Base-by-base conservation (phyloP, 2,113 vertebrate species). In the Entosphenus tridentatus region DNA sequence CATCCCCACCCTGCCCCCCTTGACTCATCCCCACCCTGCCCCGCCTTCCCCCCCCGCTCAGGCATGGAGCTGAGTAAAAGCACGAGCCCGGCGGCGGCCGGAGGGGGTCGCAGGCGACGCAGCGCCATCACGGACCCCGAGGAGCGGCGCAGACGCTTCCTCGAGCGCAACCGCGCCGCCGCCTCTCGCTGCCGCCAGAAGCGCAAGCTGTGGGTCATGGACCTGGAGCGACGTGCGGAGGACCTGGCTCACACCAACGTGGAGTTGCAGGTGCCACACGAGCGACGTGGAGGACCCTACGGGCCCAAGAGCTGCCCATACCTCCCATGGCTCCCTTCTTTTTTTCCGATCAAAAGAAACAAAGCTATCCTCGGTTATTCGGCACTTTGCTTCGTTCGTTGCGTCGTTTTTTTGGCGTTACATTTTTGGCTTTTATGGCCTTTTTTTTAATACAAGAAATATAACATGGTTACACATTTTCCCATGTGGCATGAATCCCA, bases 171-270 rank as follows among this genome's bases (percentile, higher is more conserved):
- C 76, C 80, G 92, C 2, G 92, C 92, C 0, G 91, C 91, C 0
- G 92, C 91, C 1, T 96, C 92, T 1, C 91, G 89, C 65, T 96
- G 92, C 79, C 85, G 92, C 3, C 92, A 97, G 75, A 96, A 97
- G 8, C 83, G 92, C 75, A 97, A 97, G 72, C 74, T 93, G 10
- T 97, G 91, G 91, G 92, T 97, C 59, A 83, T 74, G 11, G 95
- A 89, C 17, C 76, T 97, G 12, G 92, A 97, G 79, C 95, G 92
- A 77, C 95, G 95, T 70, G 92, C 92, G 0, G 92, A 97, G 79
- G 92, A 97, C 72, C 87, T 97, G 69, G 84, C 83, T 17, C 80
- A 75, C 74, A 81, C 93, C 76, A 97, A 97, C 74, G 86, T 91
- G 77, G 90, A 92, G 9, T 85, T 97, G 70, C 88, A 87, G 77